These are phyloP conservation scores for Physella acuta DNA, from an alignment of 1,140 invertebrate species.

Conservation along the genomic window DNA sequence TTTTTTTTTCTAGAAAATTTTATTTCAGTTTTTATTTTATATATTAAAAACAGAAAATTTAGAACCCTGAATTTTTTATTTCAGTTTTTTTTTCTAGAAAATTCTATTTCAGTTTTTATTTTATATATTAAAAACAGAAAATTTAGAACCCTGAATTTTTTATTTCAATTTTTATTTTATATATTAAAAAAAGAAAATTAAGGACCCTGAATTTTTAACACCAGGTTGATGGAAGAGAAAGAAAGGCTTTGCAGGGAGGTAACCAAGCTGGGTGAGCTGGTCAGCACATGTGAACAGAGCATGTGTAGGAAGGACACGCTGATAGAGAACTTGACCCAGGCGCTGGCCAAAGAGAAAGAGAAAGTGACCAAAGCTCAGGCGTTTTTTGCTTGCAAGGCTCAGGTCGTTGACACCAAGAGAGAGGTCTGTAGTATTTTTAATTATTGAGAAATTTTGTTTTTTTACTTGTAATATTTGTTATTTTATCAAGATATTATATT, in stretches of 20 bases:
- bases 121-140: too few relatives aligned
- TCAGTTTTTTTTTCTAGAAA: too few relatives aligned
- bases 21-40: too few relatives aligned
- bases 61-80: too few relatives aligned
- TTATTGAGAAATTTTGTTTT: background rate
- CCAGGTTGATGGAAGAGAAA: constrained; percentile 44
- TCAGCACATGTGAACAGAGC: constrained; percentile 54
- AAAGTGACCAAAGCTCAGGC: constrained; percentile 45
- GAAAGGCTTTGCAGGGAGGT: constrained; percentile 44
- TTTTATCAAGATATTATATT: background rate
- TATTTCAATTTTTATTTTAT: too few relatives aligned
- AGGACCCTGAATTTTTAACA: background rate
- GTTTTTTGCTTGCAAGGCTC: constrained; percentile 52
- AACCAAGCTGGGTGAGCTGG: constrained; percentile 49
- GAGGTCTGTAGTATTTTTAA: constrained; percentile 48
- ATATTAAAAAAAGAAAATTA: too few relatives aligned
- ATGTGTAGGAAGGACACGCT: constrained; percentile 55
- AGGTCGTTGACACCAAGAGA: constrained; percentile 47
- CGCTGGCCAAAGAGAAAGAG: constrained; percentile 53
- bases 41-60: too few relatives aligned
- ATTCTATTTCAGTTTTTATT: too few relatives aligned
- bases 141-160: too few relatives aligned
- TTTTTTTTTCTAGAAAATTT: too few relatives aligned
- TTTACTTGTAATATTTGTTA: background rate
- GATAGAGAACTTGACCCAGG: constrained; percentile 54